phyloP scores from a whole-genome alignment of 2,797 vertebrate species.

The Halcyon leucocephala region DNA sequence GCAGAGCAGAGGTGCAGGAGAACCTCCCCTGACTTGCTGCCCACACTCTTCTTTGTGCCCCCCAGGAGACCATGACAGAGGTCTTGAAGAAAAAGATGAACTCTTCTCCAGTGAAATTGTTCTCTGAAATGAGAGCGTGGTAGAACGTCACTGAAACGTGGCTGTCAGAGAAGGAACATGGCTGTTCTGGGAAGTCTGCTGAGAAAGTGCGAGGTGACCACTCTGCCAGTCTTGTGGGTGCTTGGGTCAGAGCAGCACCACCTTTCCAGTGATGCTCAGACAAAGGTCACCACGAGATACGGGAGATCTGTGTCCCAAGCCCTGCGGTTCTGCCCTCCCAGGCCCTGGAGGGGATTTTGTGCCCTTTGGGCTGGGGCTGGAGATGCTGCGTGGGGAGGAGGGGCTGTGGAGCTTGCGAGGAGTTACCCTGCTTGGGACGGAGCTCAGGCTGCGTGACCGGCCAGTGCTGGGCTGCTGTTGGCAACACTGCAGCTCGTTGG shows the following conservation, averaged over 20 bases:
- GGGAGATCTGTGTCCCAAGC: neutral
- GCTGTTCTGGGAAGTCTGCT: neutral
- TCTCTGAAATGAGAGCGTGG: neutral
- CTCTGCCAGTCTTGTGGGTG: fast-evolving
- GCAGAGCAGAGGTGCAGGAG: too few species aligned
- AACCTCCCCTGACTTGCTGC: too few species aligned
- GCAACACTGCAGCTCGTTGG: neutral
- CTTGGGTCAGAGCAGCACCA: neutral
- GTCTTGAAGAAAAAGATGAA: neutral
- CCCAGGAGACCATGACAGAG: neutral
- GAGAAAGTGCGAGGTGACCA: neutral
- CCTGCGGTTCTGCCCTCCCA: fast-evolving
- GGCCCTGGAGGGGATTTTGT: fast-evolving
- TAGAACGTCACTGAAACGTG: neutral
- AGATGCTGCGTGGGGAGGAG: neutral
- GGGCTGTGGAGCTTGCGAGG: neutral
- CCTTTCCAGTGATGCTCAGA: neutral
- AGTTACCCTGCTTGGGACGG: neutral
- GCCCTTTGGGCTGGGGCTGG: neutral
- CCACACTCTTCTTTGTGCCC: too few species aligned
- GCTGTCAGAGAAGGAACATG: neutral
- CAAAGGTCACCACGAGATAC: fast-evolving
- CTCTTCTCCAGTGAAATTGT: neutral
- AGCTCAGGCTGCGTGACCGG: neutral
- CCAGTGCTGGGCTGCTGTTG: neutral